phyloP scores from a whole-genome alignment of 2,888 invertebrate species.

The Exephanes ischioxanthus region DNA sequence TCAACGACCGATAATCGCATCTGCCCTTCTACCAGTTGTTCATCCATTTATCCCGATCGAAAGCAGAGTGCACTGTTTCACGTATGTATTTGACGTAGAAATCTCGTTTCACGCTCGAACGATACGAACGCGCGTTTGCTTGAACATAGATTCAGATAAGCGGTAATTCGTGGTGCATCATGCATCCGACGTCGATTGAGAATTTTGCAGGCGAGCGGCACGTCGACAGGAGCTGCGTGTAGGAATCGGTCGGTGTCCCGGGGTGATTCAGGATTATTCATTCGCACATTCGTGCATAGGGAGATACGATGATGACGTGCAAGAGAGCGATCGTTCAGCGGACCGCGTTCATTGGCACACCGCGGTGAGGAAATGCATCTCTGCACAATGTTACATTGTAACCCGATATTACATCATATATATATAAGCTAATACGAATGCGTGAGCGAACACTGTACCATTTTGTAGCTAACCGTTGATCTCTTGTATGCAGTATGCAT shows the following conservation, averaged over 20 bases:
- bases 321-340: conserved; percentile 59
- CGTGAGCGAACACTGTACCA: conserved; percentile 22
- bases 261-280: conserved; percentile 42
- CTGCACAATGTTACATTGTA: conserved; percentile 54
- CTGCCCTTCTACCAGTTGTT: background rate
- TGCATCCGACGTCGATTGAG: conserved; percentile 36
- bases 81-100: background rate
- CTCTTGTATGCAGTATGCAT: conserved; percentile 3
- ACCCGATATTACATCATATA: conserved; percentile 51
- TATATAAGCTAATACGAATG: background rate
- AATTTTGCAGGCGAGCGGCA: conserved; percentile 25
- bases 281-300: conserved; percentile 49
- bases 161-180: conserved; percentile 3
- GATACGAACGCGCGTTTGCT: conserved; percentile 2
- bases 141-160: conserved; percentile 27
- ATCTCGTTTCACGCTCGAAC: background rate
- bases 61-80: background rate
- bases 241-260: conserved; percentile 28
- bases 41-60: background rate
- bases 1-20: background rate
- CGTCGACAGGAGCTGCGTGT: background rate
- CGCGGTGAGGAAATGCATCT: conserved; percentile 25
- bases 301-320: conserved; percentile 59
- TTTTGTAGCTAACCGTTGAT: conserved; percentile 24
- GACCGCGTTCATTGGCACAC: conserved; percentile 56